These are phyloP conservation scores for Merops nubicus DNA, from an alignment of 2,113 vertebrate genomes.

Conservation along the genomic window DNA sequence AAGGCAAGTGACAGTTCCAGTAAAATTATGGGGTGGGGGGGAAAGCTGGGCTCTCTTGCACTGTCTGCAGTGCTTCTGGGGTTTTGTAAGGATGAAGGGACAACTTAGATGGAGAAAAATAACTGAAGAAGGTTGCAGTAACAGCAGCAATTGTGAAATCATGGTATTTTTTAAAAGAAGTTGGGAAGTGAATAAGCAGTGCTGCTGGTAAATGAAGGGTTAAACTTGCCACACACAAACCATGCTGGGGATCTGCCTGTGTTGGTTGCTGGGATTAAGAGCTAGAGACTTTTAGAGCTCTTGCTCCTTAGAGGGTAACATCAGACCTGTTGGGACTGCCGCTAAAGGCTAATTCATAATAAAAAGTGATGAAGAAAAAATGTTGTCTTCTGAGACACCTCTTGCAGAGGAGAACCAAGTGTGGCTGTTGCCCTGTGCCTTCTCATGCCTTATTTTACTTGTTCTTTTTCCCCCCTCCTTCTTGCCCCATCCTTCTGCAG, in stretches of 20 bases:
- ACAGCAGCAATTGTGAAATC: not conserved
- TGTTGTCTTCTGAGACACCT: not conserved
- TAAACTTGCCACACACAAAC: rapidly evolving
- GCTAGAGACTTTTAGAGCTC: not conserved
- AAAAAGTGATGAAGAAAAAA: not conserved
- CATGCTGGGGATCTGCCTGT: not conserved
- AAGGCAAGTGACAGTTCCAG: slow-evolving; percentile 80
- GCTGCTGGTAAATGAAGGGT: not conserved
- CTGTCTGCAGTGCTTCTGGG: rapidly evolving
- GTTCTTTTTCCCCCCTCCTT: not conserved
- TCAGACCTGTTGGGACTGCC: not conserved
- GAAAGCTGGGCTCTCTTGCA: not conserved
- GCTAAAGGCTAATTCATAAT: not conserved
- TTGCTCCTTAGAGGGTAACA: not conserved
- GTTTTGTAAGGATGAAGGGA: not conserved
- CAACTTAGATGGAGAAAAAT: not conserved
- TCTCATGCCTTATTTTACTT: not conserved
- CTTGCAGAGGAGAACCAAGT: not conserved
- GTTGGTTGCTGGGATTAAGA: not conserved
- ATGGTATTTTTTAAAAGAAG: not conserved
- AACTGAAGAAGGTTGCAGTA: not conserved
- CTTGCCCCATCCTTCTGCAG: slow-evolving; percentile 55
- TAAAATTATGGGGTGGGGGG: rapidly evolving
- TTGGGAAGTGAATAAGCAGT: not conserved
- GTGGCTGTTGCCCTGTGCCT: not conserved